phyloP scores from a whole-genome alignment of 2,888 invertebrate species.

The Yponomeuta plumbellus region DNA sequence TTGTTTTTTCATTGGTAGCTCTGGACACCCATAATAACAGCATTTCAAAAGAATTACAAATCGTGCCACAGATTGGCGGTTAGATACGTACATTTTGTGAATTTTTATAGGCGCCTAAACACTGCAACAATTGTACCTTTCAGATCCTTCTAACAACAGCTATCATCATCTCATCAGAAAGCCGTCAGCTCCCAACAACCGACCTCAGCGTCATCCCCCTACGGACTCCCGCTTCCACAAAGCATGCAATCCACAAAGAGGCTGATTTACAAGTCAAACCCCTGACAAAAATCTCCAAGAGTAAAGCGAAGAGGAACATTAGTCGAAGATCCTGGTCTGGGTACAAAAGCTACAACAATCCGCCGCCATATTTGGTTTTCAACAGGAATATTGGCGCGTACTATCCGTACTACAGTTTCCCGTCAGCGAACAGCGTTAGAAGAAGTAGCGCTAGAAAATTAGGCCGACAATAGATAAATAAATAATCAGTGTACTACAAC shows the following conservation, averaged over 20 bases:
- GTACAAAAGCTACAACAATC: slow-evolving; percentile 27
- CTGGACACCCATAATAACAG: too few relatives aligned
- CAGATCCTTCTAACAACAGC: slow-evolving; percentile 32
- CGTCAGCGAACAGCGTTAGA: slow-evolving; percentile 37
- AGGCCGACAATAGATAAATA: slow-evolving; percentile 16
- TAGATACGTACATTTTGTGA: too few relatives aligned
- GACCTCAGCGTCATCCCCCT: slow-evolving; percentile 1
- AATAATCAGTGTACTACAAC: neutral
- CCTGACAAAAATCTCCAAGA: slow-evolving; percentile 7
- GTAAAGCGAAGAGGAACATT: slow-evolving; percentile 35
- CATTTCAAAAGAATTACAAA: too few relatives aligned
- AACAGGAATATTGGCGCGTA: slow-evolving; percentile 57
- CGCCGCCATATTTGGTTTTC: slow-evolving; percentile 59
- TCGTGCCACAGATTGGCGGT: too few relatives aligned
- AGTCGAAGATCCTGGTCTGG: slow-evolving; percentile 28
- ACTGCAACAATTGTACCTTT: slow-evolving; percentile 18
- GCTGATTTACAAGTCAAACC: neutral
- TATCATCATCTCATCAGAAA: slow-evolving; percentile 24
- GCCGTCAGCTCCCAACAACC: neutral
- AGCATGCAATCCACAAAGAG: neutral
- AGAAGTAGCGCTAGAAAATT: slow-evolving; percentile 24
- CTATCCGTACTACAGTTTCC: slow-evolving; percentile 55
- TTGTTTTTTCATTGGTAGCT: too few relatives aligned
- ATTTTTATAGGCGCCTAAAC: neutral
- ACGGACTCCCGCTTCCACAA: neutral